Percentiles rank a stretch among this genome's conserved stretches.
Conservation (phyloP, 1,140 invertebrate species). For the Hormaphis cornu region DNA sequence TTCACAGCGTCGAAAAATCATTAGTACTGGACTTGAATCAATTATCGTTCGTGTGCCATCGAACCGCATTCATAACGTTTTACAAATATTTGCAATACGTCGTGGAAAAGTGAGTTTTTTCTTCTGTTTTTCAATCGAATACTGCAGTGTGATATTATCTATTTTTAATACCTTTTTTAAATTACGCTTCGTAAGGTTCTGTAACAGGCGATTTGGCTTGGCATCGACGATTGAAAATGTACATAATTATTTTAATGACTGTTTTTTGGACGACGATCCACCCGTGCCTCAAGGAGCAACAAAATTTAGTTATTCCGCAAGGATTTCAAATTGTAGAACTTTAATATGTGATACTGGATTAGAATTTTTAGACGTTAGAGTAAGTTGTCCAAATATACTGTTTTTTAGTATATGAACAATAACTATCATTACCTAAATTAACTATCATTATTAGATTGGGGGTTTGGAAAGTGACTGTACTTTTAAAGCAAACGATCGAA, state of each 20-base stretch:
- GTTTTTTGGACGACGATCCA: slow-evolving; percentile 44
- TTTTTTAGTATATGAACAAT: neutral
- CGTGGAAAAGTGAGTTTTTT: slow-evolving; percentile 42
- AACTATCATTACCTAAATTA: neutral
- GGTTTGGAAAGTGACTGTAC: slow-evolving; percentile 65
- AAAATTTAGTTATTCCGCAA: slow-evolving; percentile 65
- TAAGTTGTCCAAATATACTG: slow-evolving; percentile 30
- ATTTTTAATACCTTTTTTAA: neutral
- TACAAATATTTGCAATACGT: slow-evolving; percentile 51
- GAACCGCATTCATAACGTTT: slow-evolving; percentile 60
- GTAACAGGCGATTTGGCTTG: neutral
- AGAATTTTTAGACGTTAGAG: slow-evolving; percentile 57
- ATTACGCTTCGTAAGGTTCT: neutral
- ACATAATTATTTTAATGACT: neutral
- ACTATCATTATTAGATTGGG: slow-evolving; percentile 39
- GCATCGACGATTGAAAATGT: neutral
- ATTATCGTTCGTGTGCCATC: slow-evolving; percentile 58
- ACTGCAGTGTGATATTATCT: neutral
- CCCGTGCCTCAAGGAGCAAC: slow-evolving; percentile 64
- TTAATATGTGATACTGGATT: slow-evolving; percentile 60
- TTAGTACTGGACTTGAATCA: slow-evolving; percentile 60
- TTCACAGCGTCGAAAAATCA: slow-evolving; percentile 70
- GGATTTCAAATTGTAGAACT: slow-evolving; percentile 52
- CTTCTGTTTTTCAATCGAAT: neutral
- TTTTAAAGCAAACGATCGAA: slow-evolving; percentile 68